Percentiles rank a stretch among this genome's conserved stretches.
phyloP scores from a whole-genome alignment of 2,113 vertebrate genomes.

The Otis tarda region DNA sequence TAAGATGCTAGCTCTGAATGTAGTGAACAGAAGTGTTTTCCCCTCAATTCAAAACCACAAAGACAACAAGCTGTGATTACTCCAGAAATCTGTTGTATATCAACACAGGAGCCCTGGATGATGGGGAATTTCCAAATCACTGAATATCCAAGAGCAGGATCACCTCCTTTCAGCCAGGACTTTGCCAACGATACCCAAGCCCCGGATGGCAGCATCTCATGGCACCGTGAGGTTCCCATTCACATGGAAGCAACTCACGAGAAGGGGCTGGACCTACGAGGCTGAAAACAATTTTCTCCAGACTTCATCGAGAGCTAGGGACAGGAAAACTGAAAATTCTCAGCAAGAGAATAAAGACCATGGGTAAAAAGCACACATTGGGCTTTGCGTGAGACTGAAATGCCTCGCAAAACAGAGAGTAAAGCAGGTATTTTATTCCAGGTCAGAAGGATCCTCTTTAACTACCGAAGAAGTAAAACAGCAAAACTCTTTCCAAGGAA shows the following conservation, averaged over 20 bases:
- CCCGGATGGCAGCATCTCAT: background rate
- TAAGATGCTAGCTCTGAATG: background rate
- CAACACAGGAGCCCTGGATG: background rate
- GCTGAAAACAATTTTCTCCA: background rate
- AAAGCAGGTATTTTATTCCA: background rate
- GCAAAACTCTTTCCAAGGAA: background rate
- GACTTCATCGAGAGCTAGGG: background rate
- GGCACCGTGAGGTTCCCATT: accelerated
- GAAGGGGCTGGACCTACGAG: background rate
- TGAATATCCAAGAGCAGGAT: background rate
- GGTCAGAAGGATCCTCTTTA: background rate
- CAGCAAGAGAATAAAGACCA: background rate
- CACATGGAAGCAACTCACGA: background rate
- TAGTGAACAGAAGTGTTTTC: background rate
- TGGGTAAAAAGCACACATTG: background rate
- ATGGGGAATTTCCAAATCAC: background rate
- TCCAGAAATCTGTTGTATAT: background rate
- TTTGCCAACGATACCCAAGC: background rate
- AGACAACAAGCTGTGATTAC: background rate
- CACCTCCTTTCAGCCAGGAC: background rate
- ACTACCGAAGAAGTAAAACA: background rate
- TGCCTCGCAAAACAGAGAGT: accelerated
- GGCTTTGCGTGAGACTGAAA: background rate
- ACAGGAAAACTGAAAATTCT: background rate
- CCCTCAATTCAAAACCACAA: background rate